Evolutionary conservation across 2,888 invertebrate genomes (phyloP).

Genomic region (Hoplodrina blanda): DNA sequence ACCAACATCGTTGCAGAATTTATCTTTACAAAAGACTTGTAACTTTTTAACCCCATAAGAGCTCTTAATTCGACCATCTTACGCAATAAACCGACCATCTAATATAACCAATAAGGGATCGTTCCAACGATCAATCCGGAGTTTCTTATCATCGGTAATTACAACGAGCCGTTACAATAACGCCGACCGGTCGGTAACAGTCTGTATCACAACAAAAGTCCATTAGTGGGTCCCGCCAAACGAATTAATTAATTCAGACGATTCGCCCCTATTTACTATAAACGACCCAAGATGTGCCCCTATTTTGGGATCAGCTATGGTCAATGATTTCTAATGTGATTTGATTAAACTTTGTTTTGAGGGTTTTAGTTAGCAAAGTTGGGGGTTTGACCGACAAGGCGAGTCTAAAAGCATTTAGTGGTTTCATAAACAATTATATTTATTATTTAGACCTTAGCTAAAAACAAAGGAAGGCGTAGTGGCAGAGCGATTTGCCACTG

Average conservation of each 20-base stretch:
- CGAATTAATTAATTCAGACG: slow-evolving; percentile 80
- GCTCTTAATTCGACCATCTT: slow-evolving; percentile 15
- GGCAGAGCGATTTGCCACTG: too few relatives aligned
- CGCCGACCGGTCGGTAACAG: slow-evolving; percentile 58
- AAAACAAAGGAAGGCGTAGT: background rate
- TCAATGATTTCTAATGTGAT: slow-evolving; percentile 61
- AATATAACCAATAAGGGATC: slow-evolving; percentile 14
- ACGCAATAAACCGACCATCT: slow-evolving; percentile 9
- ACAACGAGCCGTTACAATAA: slow-evolving; percentile 52
- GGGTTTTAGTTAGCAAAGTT: slow-evolving; percentile 6
- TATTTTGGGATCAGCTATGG: slow-evolving; percentile 55
- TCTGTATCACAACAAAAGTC: slow-evolving; percentile 80
- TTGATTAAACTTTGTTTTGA: slow-evolving; percentile 49
- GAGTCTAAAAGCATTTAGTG: slow-evolving; percentile 7
- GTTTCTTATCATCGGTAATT: slow-evolving; percentile 60
- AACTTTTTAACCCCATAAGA: background rate
- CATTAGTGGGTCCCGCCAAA: slow-evolving; percentile 72
- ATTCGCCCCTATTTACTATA: slow-evolving; percentile 66
- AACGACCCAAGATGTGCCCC: slow-evolving; percentile 53
- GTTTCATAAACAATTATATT: background rate
- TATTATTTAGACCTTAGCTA: background rate
- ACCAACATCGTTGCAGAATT: background rate
- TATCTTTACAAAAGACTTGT: background rate
- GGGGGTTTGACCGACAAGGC: background rate
- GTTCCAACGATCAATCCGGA: slow-evolving; percentile 42